A percentile compares a stretch with the other conserved stretches of the same genome.
phyloP scores from a whole-genome alignment of 2,888 invertebrate genomes.

The Pseudococcus longispinus region DNA sequence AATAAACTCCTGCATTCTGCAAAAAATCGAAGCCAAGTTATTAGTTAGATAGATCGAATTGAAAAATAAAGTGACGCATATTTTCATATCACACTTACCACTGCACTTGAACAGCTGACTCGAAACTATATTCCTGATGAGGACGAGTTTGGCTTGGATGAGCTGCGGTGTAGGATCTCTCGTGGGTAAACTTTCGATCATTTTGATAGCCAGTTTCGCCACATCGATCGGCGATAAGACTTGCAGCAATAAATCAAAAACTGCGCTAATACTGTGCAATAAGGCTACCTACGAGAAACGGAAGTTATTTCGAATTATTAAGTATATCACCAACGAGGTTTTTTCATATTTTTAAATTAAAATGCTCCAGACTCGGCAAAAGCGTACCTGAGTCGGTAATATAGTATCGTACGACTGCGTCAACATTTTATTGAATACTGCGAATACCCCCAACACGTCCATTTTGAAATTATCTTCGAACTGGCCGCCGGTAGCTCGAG shows the following conservation, averaged over 20 bases:
- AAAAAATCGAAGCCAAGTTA: conserved; percentile 57
- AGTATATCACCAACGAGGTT: not conserved
- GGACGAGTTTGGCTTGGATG: conserved; percentile 80
- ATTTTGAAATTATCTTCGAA: conserved; percentile 86
- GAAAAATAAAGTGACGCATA: not conserved
- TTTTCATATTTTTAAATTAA: too few relatives aligned
- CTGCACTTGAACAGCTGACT: conserved; percentile 77
- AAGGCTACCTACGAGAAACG: conserved; percentile 72
- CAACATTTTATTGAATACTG: conserved; percentile 79
- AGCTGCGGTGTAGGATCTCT: conserved; percentile 74
- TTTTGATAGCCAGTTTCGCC: conserved; percentile 79
- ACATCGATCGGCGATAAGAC: conserved; percentile 76
- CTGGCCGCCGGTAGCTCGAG: conserved; percentile 85
- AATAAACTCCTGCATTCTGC: conserved; percentile 84
- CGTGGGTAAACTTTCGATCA: conserved; percentile 76
- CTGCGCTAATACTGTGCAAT: conserved; percentile 81
- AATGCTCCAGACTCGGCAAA: not conserved
- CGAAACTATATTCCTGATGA: conserved; percentile 80
- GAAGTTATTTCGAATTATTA: not conserved
- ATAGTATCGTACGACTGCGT: conserved; percentile 75
- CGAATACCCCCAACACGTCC: conserved; percentile 81
- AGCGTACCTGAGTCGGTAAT: conserved; percentile 75
- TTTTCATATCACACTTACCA: conserved; percentile 64
- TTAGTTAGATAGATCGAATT: not conserved
- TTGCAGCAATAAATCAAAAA: conserved; percentile 77